Conservation (phyloP, 2,797 vertebrate species). For the Syncerus caffer region DNA sequence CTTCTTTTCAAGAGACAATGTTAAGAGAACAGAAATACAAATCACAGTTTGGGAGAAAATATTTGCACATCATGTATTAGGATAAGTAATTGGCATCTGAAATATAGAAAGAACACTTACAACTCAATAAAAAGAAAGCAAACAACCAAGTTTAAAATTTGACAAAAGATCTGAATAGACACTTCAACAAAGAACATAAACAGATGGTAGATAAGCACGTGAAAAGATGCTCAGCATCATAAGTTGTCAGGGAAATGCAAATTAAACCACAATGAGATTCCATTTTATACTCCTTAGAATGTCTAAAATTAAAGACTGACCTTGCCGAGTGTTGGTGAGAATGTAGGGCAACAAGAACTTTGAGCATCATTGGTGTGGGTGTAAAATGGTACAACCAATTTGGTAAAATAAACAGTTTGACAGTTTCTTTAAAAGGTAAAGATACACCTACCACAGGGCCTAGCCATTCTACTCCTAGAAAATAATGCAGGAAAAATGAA, state of each 20-base stretch:
- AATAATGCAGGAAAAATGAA: background rate
- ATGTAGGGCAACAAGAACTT: background rate
- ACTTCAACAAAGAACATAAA: background rate
- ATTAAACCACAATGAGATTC: background rate
- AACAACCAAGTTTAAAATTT: background rate
- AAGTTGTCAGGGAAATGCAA: background rate
- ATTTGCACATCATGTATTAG: background rate
- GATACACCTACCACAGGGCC: background rate
- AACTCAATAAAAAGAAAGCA: background rate
- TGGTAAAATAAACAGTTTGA: background rate
- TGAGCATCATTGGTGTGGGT: background rate
- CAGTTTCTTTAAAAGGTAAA: background rate
- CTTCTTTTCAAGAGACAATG: background rate
- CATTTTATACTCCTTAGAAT: background rate
- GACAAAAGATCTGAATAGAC: background rate
- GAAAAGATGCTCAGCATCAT: background rate
- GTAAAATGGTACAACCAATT: background rate
- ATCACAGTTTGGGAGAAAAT: background rate
- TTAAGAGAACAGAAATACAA: conserved; percentile 33
- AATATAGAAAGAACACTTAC: conserved; percentile 8
- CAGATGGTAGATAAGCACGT: background rate
- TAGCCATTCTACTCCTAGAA: background rate
- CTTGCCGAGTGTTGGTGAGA: background rate
- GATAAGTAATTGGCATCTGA: background rate
- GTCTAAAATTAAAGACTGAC: background rate